Conservation (phyloP, 2,797 vertebrate species). For the Sebastes baramenuke region DNA sequence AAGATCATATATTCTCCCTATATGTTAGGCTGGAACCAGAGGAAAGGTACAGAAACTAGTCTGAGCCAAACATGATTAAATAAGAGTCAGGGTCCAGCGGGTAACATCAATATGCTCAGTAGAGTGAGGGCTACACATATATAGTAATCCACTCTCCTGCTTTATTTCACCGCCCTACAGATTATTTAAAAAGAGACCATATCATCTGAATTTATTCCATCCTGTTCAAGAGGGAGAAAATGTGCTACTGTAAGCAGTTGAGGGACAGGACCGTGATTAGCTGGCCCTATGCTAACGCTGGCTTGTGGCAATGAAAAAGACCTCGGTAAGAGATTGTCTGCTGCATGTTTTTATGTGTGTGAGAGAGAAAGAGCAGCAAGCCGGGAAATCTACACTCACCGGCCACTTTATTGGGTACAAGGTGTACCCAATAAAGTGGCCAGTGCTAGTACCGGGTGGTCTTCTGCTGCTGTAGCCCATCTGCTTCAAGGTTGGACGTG, state of each 20-base stretch:
- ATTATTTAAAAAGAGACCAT: constrained; percentile 47
- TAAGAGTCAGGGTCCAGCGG: neutral
- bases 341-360: constrained; percentile 27
- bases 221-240: constrained; percentile 34
- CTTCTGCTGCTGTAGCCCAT: too few relatives aligned
- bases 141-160: constrained; percentile 29
- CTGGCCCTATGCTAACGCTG: constrained; percentile 17
- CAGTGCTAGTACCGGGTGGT: too few relatives aligned
- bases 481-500: too few relatives aligned
- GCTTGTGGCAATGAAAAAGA: constrained; percentile 38
- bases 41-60: neutral
- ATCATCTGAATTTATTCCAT: constrained; percentile 52
- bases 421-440: too few relatives aligned
- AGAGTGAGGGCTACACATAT: neutral
- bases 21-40: neutral
- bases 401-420: too few relatives aligned
- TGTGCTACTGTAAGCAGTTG: constrained; percentile 51
- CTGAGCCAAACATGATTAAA: constrained; percentile 27
- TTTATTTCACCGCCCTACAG: constrained; percentile 2
- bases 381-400: neutral
- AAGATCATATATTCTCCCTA: neutral
- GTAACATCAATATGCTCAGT: constrained; percentile 9
- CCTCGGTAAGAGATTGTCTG: constrained; percentile 32
- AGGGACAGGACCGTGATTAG: constrained; percentile 54
- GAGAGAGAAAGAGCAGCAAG: neutral